Conservation (phyloP, 2,797 vertebrate genomes). For the Triplophysa yarkandensis region DNA sequence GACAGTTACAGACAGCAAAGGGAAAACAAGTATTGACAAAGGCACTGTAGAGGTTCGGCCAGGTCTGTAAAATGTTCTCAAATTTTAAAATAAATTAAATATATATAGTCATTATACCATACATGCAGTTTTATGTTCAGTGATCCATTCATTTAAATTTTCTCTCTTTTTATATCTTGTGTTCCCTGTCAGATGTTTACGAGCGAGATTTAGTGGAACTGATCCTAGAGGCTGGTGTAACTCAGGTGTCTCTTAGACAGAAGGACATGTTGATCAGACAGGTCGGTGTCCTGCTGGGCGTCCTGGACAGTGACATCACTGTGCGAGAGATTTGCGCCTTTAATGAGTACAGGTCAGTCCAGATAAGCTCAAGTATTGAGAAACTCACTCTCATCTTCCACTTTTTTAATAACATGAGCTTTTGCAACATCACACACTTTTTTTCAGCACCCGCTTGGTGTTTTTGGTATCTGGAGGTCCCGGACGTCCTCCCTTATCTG, state of each 20-base stretch:
- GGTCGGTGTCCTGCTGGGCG: constrained; percentile 90
- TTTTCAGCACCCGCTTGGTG: constrained; percentile 89
- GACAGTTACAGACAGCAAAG: constrained; percentile 92
- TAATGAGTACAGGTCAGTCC: constrained; percentile 89
- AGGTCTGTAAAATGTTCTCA: constrained; percentile 74
- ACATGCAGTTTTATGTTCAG: no score
- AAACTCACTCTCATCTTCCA: constrained; percentile 8
- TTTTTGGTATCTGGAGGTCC: constrained; percentile 93
- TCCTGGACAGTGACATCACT: constrained; percentile 93
- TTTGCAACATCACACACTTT: constrained; percentile 13
- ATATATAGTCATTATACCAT: no score
- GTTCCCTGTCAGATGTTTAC: constrained; percentile 77
- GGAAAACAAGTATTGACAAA: constrained; percentile 81
- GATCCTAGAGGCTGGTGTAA: constrained; percentile 89
- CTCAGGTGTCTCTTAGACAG: constrained; percentile 89
- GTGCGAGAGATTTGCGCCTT: constrained; percentile 90
- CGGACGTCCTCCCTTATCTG: constrained; percentile 87
- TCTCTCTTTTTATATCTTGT: no score
- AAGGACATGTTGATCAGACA: constrained; percentile 96
- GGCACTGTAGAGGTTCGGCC: constrained; percentile 89
- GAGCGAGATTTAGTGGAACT: constrained; percentile 93
- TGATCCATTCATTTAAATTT: no score
- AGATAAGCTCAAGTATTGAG: neutral
- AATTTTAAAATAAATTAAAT: neutral
- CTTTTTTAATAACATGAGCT: neutral